Evolutionary conservation across 2,888 invertebrate species (phyloP).

Genomic region (Apodemia zela): DNA sequence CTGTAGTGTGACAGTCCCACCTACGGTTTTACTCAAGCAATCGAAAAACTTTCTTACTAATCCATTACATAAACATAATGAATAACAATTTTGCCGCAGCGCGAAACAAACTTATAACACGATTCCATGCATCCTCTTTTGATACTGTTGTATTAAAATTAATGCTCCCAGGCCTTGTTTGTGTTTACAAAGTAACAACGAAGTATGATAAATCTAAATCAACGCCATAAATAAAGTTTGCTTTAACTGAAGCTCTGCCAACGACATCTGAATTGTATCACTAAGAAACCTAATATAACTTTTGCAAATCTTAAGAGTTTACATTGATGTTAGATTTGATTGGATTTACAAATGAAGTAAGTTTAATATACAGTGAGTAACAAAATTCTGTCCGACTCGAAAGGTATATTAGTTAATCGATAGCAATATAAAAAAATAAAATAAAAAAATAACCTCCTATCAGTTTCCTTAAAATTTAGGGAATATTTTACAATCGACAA

Average conservation of each 20-base stretch:
- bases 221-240: slow-evolving; percentile 20
- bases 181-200: slow-evolving; percentile 21
- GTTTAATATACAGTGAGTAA: no score
- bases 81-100: slow-evolving; percentile 33
- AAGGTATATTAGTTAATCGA: no score
- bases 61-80: slow-evolving; percentile 37
- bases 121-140: slow-evolving; percentile 29
- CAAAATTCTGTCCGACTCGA: no score
- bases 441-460: no score
- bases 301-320: slow-evolving; percentile 1
- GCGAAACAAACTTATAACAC: slow-evolving; percentile 35
- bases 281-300: slow-evolving; percentile 10
- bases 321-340: neutral
- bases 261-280: slow-evolving; percentile 19
- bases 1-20: slow-evolving; percentile 24
- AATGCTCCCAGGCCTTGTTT: slow-evolving; percentile 19
- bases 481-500: no score
- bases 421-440: no score
- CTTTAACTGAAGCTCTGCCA: slow-evolving; percentile 17
- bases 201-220: slow-evolving; percentile 23
- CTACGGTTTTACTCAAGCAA: slow-evolving; percentile 32
- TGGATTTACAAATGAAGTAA: neutral
- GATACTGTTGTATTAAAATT: slow-evolving; percentile 25
- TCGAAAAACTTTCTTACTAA: slow-evolving; percentile 34
- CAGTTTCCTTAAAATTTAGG: no score